phyloP scores from a whole-genome alignment of 2,888 invertebrate genomes.

The Rosalia funebris region DNA sequence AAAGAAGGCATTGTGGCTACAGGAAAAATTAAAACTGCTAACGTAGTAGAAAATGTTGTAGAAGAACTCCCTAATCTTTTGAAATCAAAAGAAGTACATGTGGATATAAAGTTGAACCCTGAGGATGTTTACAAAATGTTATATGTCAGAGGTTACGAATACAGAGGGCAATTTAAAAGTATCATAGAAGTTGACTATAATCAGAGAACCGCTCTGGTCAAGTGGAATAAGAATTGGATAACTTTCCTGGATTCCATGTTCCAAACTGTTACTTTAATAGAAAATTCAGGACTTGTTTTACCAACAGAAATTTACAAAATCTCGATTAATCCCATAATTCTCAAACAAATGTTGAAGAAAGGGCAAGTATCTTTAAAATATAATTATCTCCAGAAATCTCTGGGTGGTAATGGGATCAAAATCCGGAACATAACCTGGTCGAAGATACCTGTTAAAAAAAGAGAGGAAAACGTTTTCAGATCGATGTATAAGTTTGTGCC shows the following conservation, averaged over 20 bases:
- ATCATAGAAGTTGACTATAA: constrained; percentile 63
- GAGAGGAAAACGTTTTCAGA: not conserved
- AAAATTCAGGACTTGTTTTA: not conserved
- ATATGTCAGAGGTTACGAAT: constrained; percentile 67
- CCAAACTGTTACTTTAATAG: constrained; percentile 68
- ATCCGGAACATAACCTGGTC: constrained; percentile 1
- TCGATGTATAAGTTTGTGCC: constrained; percentile 52
- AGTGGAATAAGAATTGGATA: constrained; percentile 74
- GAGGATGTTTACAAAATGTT: constrained; percentile 61
- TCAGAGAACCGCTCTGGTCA: constrained; percentile 57
- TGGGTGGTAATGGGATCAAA: not conserved
- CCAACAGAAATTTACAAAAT: constrained; percentile 1
- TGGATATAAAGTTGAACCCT: not conserved
- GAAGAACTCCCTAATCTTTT: not conserved
- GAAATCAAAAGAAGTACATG: not conserved
- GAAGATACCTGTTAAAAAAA: not conserved
- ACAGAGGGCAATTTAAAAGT: constrained; percentile 65
- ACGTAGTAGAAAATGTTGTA: not conserved
- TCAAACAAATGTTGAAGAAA: not conserved
- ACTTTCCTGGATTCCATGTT: constrained; percentile 77
- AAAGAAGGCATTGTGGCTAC: constrained; percentile 9
- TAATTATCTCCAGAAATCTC: not conserved
- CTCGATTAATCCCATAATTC: not conserved
- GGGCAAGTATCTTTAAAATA: not conserved
- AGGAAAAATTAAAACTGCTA: not conserved